Percentiles rank a stretch among this genome's conserved stretches.
Evolutionary conservation across 2,113 vertebrate genomes (phyloP).

Genomic region (Callithrix jacchus): DNA sequence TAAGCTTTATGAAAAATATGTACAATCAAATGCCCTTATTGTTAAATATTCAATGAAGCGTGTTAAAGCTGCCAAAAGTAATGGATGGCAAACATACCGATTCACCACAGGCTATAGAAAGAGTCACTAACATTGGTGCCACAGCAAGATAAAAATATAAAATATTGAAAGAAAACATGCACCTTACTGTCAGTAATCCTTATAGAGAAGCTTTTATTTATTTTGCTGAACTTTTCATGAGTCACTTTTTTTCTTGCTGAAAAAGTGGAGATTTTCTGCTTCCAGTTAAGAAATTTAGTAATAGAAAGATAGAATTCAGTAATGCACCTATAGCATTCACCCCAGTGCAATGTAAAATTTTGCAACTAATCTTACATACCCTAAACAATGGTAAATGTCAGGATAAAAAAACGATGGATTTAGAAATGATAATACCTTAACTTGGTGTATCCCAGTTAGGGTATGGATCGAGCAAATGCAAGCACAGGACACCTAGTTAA

Average conservation of each 20-base stretch:
- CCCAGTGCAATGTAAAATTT: no score
- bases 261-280: not conserved
- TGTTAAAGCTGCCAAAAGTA: conserved; percentile 34
- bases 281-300: not conserved
- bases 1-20: conserved; percentile 40
- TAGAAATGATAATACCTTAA: no score
- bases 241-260: not conserved
- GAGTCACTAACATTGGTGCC: not conserved
- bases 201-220: not conserved
- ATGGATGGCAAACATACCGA: not conserved
- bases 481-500: not conserved
- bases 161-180: not conserved
- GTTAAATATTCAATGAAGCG: conserved; percentile 33
- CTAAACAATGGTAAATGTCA: fast-evolving
- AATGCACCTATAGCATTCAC: fast-evolving
- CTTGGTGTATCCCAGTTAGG: no score
- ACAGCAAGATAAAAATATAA: not conserved
- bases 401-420: not conserved
- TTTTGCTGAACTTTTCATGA: not conserved
- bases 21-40: conserved; percentile 13
- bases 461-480: not conserved
- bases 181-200: not conserved
- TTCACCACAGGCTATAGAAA: not conserved
- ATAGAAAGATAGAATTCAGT: not conserved
- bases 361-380: no score